Evolutionary conservation across 2,113 vertebrate genomes (phyloP).

Genomic region (Pangasianodon gigas): DNA sequence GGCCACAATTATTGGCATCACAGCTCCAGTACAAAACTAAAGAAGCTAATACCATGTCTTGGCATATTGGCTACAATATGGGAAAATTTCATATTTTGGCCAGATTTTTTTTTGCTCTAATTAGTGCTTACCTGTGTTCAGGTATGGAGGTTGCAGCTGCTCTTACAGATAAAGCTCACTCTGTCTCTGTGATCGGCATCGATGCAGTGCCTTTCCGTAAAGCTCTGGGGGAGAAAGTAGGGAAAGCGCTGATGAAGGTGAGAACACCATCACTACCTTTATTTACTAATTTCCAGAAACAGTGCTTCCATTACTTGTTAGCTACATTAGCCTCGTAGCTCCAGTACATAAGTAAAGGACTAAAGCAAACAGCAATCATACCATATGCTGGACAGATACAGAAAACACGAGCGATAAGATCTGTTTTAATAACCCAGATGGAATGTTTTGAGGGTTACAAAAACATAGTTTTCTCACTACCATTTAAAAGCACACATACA

Average conservation of each 20-base stretch:
- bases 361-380: background rate
- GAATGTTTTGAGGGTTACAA: background rate
- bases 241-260: slow-evolving; percentile 94
- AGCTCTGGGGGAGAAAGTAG: slow-evolving; percentile 91
- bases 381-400: background rate
- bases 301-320: background rate
- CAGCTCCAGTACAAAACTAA: background rate
- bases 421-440: background rate
- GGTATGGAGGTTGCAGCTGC: slow-evolving; percentile 98
- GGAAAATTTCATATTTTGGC: background rate
- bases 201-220: slow-evolving; percentile 89
- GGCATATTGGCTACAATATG: background rate
- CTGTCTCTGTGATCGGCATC: slow-evolving; percentile 91
- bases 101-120: background rate
- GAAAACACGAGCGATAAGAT: background rate
- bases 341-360: too few species aligned
- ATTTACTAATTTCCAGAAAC: background rate
- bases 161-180: slow-evolving; percentile 92
- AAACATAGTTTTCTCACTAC: background rate
- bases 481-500: background rate
- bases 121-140: slow-evolving; percentile 57
- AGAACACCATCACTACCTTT: background rate
- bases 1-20: background rate
- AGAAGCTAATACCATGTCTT: background rate
- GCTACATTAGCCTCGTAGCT: background rate